A percentile compares a stretch with the other conserved stretches of the same genome.
These are phyloP conservation scores for Lampropteryx suffumata DNA, from an alignment of 2,888 invertebrate species.

Conservation along the genomic window DNA sequence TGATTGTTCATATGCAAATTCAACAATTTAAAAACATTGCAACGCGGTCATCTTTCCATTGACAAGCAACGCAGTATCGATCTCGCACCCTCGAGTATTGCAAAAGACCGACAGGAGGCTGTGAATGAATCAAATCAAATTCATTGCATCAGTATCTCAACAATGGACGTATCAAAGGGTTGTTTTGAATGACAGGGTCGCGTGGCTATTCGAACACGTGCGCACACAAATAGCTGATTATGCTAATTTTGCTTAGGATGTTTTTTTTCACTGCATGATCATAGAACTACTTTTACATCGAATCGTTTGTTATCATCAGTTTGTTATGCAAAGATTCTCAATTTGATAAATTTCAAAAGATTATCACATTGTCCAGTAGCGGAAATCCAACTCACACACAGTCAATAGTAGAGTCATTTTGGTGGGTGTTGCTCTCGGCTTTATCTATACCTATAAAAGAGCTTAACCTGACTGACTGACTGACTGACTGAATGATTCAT, in stretches of 20 bases:
- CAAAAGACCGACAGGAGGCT: constrained; percentile 17
- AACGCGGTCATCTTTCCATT: constrained; percentile 18
- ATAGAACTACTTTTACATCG: no score
- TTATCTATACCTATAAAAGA: no score
- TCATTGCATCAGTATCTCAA: constrained; percentile 47
- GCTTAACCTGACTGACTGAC: no score
- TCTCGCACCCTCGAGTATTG: constrained; percentile 19
- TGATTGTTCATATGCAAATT: background rate
- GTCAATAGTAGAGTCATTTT: no score
- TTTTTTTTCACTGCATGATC: no score
- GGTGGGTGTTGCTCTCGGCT: no score
- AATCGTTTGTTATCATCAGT: no score
- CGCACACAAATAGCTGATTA: constrained; percentile 50
- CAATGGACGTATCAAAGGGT: constrained; percentile 55
- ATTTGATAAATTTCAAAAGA: no score
- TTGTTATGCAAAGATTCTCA: no score
- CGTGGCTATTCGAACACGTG: constrained; percentile 55
- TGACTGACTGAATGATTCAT: no score
- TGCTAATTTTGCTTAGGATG: constrained; percentile 50
- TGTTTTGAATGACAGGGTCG: constrained; percentile 49
- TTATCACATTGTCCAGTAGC: no score
- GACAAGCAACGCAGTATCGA: constrained; percentile 24
- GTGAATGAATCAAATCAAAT: constrained; percentile 51
- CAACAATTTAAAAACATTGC: constrained; percentile 1
- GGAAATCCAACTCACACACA: no score